A percentile compares a stretch with the other conserved stretches of the same genome.
Evolutionary conservation across 2,113 vertebrate genomes (phyloP).

Genomic region (Oxyura jamaicensis): DNA sequence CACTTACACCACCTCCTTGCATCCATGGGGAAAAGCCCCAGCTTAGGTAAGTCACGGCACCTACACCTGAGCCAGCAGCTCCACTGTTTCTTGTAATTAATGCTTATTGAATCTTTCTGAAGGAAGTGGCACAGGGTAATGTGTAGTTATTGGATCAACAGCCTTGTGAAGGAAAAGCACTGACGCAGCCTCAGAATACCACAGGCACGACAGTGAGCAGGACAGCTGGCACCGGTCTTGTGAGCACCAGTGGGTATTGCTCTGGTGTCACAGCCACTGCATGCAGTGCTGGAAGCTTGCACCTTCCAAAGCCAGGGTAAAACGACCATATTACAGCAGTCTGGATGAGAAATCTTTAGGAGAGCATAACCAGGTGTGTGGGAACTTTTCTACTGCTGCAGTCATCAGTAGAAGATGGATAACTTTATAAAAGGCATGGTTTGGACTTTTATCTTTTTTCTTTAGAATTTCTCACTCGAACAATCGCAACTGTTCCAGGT

Average conservation of each 20-base stretch:
- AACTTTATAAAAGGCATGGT: background rate
- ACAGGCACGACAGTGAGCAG: background rate
- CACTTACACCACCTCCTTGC: background rate
- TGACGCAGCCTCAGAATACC: background rate
- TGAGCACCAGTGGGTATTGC: background rate
- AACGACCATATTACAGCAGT: background rate
- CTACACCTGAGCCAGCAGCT: background rate
- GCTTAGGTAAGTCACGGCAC: background rate
- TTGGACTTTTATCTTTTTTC: background rate
- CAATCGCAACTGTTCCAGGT: background rate
- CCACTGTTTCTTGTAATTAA: slow-evolving; percentile 44
- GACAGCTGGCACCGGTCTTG: background rate
- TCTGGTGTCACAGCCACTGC: background rate
- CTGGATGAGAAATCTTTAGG: background rate
- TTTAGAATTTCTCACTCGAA: background rate
- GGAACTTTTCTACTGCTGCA: background rate
- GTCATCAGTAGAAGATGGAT: background rate
- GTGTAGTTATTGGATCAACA: background rate
- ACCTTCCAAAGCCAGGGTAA: background rate
- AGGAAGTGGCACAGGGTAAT: background rate
- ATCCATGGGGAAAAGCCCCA: background rate
- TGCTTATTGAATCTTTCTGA: slow-evolving; percentile 37
- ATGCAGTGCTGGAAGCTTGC: background rate
- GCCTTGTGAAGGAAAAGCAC: background rate
- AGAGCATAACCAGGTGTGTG: background rate